phyloP scores from a whole-genome alignment of 2,113 vertebrate species.

The Atractosteus spatula region DNA sequence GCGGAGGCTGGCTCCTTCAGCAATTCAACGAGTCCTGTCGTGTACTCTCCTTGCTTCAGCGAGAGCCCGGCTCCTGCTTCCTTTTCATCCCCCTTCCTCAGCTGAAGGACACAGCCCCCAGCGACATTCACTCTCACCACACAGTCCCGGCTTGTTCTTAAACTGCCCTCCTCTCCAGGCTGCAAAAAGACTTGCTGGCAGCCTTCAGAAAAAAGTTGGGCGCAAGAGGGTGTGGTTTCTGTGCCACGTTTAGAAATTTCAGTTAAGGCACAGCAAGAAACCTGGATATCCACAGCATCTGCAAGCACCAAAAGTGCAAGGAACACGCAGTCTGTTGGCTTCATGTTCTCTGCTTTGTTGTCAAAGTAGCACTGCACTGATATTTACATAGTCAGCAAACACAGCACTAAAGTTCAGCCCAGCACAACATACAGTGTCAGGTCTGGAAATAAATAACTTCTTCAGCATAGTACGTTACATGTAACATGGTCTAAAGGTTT shows the following conservation, averaged over 20 bases:
- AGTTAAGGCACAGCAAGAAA: neutral
- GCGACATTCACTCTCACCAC: neutral
- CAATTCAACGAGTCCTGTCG: neutral
- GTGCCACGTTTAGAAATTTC: neutral
- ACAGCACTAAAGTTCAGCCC: neutral
- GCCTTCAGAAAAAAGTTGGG: neutral
- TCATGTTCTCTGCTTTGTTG: neutral
- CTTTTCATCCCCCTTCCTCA: neutral
- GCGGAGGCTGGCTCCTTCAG: neutral
- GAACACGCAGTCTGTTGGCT: neutral
- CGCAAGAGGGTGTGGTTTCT: neutral
- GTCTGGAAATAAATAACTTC: neutral
- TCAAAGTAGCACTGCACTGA: neutral
- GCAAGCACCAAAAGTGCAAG: neutral
- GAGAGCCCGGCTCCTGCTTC: neutral
- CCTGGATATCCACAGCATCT: neutral
- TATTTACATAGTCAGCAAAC: neutral
- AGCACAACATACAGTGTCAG: neutral
- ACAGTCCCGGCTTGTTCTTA: neutral
- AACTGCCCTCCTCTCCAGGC: neutral
- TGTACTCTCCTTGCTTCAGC: neutral
- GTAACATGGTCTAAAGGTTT: neutral
- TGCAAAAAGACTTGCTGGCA: neutral
- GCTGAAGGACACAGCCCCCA: neutral
- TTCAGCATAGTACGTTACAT: neutral